phyloP scores from a whole-genome alignment of 2,888 invertebrate species.

The Nemotelus pantherinus region DNA sequence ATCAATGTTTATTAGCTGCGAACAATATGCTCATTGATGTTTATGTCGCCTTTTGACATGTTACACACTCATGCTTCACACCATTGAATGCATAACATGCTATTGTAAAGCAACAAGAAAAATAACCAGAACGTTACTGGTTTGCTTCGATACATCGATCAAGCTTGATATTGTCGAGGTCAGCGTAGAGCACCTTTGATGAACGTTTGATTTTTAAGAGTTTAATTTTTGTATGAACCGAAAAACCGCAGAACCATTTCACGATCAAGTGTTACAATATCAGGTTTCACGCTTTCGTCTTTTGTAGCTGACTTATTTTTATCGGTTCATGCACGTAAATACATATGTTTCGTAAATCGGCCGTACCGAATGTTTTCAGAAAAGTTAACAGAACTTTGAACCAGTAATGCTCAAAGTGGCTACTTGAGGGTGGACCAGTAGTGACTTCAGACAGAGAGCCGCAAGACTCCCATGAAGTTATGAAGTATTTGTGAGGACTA shows the following conservation, averaged over 20 bases:
- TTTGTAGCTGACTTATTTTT: slow-evolving; percentile 14
- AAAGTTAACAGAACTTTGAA: slow-evolving; percentile 40
- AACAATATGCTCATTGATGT: slow-evolving; percentile 15
- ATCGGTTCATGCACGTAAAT: too few relatives aligned
- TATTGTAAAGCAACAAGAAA: background rate
- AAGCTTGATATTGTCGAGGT: background rate
- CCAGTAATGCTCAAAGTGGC: slow-evolving; percentile 12
- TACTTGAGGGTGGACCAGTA: background rate
- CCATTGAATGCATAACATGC: background rate
- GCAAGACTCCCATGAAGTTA: too few relatives aligned
- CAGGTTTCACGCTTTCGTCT: slow-evolving; percentile 42
- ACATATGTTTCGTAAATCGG: background rate
- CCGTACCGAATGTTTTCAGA: slow-evolving; percentile 9
- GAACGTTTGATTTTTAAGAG: slow-evolving; percentile 16
- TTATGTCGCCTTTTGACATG: background rate
- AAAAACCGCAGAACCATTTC: slow-evolving; percentile 41
- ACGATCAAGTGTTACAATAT: slow-evolving; percentile 42
- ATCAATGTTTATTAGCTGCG: slow-evolving; percentile 17
- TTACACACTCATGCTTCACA: background rate
- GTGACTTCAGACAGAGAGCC: too few relatives aligned
- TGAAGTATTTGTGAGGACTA: too few relatives aligned
- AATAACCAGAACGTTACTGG: background rate
- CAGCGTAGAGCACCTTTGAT: background rate
- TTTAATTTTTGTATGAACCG: slow-evolving; percentile 31
- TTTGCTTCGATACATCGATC: background rate